These are phyloP conservation scores for Puma concolor DNA, from an alignment of 2,113 vertebrate genomes.

Conservation along the genomic window DNA sequence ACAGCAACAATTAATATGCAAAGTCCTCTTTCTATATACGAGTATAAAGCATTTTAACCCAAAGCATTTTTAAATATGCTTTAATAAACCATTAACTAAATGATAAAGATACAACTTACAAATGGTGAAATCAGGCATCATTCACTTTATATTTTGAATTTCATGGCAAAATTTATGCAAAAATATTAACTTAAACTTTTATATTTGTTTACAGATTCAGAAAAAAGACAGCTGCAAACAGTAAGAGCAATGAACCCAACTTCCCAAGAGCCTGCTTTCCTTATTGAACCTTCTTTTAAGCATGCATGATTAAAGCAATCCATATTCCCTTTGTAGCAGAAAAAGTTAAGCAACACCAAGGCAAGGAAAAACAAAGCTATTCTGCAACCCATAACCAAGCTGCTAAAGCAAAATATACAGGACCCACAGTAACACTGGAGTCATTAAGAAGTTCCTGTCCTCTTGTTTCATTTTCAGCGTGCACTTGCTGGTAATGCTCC, in stretches of 20 bases:
- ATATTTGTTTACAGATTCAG: conserved; percentile 12
- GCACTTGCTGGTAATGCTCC: conserved; percentile 87
- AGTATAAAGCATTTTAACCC: conserved; percentile 21
- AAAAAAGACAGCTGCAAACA: conserved; percentile 58
- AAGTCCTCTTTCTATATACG: conserved; percentile 17
- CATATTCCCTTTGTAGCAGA: conserved; percentile 46
- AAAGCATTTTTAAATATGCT: conserved; percentile 33
- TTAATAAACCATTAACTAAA: conserved; percentile 43
- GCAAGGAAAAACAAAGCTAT: conserved; percentile 65
- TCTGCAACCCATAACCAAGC: conserved; percentile 82
- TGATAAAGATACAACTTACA: conserved; percentile 9
- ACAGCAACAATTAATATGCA: neutral
- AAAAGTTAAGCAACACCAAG: conserved; percentile 72
- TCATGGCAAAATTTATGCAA: conserved; percentile 56
- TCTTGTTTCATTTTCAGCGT: conserved; percentile 82
- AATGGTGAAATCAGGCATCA: conserved; percentile 64
- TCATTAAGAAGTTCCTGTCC: conserved; percentile 82
- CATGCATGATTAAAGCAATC: conserved; percentile 69
- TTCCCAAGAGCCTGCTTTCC: conserved; percentile 38
- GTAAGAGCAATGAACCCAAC: conserved; percentile 48
- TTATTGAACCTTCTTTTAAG: conserved; percentile 50
- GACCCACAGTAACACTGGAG: conserved; percentile 85
- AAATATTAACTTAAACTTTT: conserved; percentile 58
- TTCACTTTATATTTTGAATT: conserved; percentile 39
- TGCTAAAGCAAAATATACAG: conserved; percentile 82